Base-by-base conservation (phyloP, 2,113 vertebrate species). In the Solea solea region DNA sequence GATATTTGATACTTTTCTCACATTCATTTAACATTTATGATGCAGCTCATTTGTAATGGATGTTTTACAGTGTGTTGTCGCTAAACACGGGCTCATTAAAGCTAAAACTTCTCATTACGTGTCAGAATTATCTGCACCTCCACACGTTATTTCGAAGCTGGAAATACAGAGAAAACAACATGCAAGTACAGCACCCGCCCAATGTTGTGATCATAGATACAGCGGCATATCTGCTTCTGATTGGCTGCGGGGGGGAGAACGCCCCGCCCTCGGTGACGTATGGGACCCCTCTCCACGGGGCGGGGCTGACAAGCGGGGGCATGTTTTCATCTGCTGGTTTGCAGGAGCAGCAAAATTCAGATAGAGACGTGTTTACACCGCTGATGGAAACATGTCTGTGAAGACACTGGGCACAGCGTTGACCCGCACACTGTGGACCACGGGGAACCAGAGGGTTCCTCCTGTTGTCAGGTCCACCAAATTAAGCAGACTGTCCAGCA, bases 321-420 rank as follows among this genome's bases (percentile, higher is more conserved):
- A 28, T 82, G 75, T 85, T 74, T 69, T 78, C 28, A 46, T 68
- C 15, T 5, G 27, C 9, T 13, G 11, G 5, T 11, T 3, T 25
- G 4, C 21, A 9, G 9, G 15, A 12, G 0, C 12, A 21, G n/a
- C 42, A 69, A 25, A 9, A 4, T 58, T 25, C 69, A 28, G 15
- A 5, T 9, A 21, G 45, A 71, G 5, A 40, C 6, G 10, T 58
- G 27, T 58, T 52, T 12, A 13, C 27, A 10, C 3, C 9, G 3
- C 12, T 0, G 8, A 3, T 2, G 1, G 3, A 69, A 49, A n/a
- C 21, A 93, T 93, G 92, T 73, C 87, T 14, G 3, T 83, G 0
- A 88, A 86, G 34, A 68, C 52, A 5, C 71, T 68, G 16, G 65
- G 78, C 0, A 25, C 80, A 1, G 64, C 71, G 0, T 16, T 93